Base-by-base conservation (phyloP, 2,113 vertebrate genomes). In the Pantherophis guttatus region DNA sequence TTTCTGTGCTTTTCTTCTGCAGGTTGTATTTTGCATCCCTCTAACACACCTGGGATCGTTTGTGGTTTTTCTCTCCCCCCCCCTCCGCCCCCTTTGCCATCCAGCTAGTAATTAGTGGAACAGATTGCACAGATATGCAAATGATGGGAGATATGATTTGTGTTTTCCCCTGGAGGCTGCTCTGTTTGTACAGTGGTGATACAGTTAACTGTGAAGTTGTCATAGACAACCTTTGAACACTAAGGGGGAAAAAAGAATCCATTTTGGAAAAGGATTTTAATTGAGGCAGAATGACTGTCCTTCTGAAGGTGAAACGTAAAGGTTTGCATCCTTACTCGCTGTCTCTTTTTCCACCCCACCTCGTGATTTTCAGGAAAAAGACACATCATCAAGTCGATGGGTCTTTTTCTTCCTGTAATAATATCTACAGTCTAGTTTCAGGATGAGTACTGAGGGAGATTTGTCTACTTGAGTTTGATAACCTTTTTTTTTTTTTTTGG, bases 231-330 rank as follows among this genome's bases (percentile, higher is more conserved):
- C 75, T 62, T 62, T n/a, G 50, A 33, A 65, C 54, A 86, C 55
- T 44, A 8, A 12, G 23, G 24, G 13, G n/a, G 44, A 1, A 29
- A 0, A 2, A 6, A 53, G 85, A n/a, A 53, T 86, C 75, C 86
- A 10, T 87, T 65, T 54, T 90, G n/a, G 26, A 26, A 44, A 93
- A 62, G 24, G 92, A 85, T 92, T 21, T 89, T 89, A 92, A 89
- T 89, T 81, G 89, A 44, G 19, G 48, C 24, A n/a, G 13, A 87
- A 65, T 48, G 89, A 90, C 23, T 88, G 86, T 54, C 58, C 88
- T 55, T 90, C 89, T 90, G 75, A 87, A 93, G 81, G 58, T n/a
- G 86, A 86, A 86, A 93, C 2, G 1, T 12, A n/a, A 86, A 62
- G 54, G 52, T 62, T 93, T 62, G 89, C 33, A 44, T 81, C 17